Evolutionary conservation across 2,797 vertebrate species (phyloP).

Genomic region (Gambusia yucatana): DNA sequence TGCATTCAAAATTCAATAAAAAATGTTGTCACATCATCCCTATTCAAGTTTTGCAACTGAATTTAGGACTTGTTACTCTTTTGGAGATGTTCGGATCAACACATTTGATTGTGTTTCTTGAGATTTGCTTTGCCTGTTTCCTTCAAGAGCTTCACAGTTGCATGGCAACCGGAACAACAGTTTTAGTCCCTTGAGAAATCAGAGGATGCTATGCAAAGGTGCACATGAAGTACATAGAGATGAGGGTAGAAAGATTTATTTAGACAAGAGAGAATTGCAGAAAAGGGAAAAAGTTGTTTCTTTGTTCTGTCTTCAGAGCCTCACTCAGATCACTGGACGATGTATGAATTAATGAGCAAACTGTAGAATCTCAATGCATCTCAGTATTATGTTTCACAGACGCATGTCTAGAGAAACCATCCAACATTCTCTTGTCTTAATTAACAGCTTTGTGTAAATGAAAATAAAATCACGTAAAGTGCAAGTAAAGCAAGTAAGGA

Average conservation of each 20-base stretch:
- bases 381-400: neutral
- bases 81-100: neutral
- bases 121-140: neutral
- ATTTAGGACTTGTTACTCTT: neutral
- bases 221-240: neutral
- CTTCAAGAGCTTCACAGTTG: neutral
- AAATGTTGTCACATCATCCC: neutral
- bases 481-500: too few relatives aligned
- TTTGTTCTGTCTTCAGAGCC: neutral
- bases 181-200: conserved; percentile 1
- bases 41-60: neutral
- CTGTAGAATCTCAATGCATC: neutral
- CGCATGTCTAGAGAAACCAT: neutral
- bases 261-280: neutral
- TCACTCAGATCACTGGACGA: conserved; percentile 4
- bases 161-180: neutral
- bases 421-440: neutral
- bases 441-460: neutral
- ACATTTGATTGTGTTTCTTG: neutral
- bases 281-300: neutral
- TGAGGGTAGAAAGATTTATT: conserved; percentile 1
- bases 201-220: conserved; percentile 6
- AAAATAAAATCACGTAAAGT: neutral
- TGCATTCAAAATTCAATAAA: neutral
- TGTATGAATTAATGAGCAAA: neutral